Percentiles rank a stretch among this genome's conserved stretches.
Conservation (phyloP, 2,113 vertebrate species). For the Peromyscus leucopus region DNA sequence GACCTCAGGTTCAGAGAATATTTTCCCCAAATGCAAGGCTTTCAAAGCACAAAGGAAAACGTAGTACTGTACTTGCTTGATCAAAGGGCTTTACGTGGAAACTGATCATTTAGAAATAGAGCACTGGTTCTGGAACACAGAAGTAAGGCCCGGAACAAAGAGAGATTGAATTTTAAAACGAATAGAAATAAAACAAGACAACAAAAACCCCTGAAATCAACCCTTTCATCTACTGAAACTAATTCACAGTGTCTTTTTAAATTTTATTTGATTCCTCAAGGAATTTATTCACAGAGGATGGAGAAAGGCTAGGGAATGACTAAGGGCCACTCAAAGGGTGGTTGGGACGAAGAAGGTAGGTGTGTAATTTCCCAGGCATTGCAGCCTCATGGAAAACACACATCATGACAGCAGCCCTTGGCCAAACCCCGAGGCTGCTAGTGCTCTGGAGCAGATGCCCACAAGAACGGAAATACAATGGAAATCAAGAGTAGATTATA, state of each 20-base stretch:
- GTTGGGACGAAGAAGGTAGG: not conserved
- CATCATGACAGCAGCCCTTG: slow-evolving; percentile 40
- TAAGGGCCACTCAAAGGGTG: slow-evolving; percentile 4
- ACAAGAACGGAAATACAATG: slow-evolving; percentile 15
- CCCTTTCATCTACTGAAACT: slow-evolving; percentile 3
- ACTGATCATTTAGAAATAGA: slow-evolving; percentile 37
- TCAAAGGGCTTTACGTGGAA: slow-evolving; percentile 24
- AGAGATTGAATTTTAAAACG: slow-evolving; percentile 5
- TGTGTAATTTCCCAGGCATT: not conserved
- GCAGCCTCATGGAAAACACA: not conserved
- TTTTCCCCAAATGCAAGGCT: not conserved
- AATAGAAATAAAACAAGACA: not conserved
- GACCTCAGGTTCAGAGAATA: not conserved
- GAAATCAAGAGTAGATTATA: slow-evolving; percentile 76
- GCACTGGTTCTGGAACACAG: not conserved
- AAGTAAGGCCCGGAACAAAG: slow-evolving; percentile 16
- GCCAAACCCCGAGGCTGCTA: slow-evolving; percentile 7
- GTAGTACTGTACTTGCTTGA: not conserved
- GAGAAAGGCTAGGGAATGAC: slow-evolving; percentile 35
- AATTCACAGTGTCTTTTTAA: slow-evolving; percentile 36
- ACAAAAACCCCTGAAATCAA: slow-evolving; percentile 7
- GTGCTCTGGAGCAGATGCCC: not conserved
- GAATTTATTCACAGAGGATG: slow-evolving; percentile 40
- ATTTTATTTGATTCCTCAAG: slow-evolving; percentile 58
- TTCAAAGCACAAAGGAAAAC: not conserved